Percentiles rank a stretch among this genome's conserved stretches.
Conservation (phyloP, 2,888 invertebrate genomes). For the Bursaphelenchus okinawaensis region DNA sequence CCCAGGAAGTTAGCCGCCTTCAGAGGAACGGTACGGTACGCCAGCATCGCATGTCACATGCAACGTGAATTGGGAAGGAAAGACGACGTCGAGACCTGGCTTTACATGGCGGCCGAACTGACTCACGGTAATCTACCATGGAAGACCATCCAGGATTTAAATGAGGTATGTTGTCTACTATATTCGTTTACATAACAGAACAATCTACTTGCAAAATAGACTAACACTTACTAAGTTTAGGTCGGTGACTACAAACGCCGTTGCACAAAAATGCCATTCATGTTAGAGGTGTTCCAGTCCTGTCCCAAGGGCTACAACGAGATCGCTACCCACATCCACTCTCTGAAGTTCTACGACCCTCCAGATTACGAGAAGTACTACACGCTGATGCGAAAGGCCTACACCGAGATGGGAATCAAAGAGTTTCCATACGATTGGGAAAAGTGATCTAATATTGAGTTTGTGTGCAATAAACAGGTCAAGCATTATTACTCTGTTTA, state of each 20-base stretch:
- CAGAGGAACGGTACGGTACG: constrained; percentile 30
- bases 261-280: not conserved
- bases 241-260: not conserved
- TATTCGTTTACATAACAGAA: not conserved
- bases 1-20: constrained; percentile 10
- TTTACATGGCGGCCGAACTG: constrained; percentile 42
- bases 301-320: not conserved
- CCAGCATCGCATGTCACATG: constrained; percentile 26
- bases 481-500: too few relatives aligned
- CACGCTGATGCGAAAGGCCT: not conserved
- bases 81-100: constrained; percentile 50
- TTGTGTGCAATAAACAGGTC: too few relatives aligned
- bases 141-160: constrained; percentile 7
- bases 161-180: not conserved
- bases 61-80: constrained; percentile 30
- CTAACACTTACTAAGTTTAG: too few relatives aligned
- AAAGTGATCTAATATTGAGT: too few relatives aligned
- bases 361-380: not conserved
- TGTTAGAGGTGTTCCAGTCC: not conserved
- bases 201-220: too few relatives aligned
- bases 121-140: constrained; percentile 27
- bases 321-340: not conserved
- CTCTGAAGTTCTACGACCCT: constrained; percentile 1
- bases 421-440: constrained; percentile 5
- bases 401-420: too few relatives aligned